Evolutionary conservation across 2,888 invertebrate species (phyloP), one percentile per base, ranked within the genome.

Genomic region (Chrysolina haemoptera): DNA sequence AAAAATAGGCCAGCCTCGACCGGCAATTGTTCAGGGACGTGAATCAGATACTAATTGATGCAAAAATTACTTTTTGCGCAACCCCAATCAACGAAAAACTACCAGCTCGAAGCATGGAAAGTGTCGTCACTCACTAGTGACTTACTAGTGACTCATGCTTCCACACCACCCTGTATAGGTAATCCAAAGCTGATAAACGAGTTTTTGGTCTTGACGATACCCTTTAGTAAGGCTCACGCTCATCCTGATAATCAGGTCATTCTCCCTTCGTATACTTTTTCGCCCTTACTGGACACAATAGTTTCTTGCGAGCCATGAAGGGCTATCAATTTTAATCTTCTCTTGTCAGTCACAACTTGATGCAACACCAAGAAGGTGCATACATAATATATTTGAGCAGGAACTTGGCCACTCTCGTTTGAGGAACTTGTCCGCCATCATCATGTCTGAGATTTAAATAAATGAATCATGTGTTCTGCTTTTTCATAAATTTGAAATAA

Each of bases 301-400:
- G 50, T 50, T 50, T n/a, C 50, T 50, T 18, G n/a, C 14, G 10
- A 50, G 16, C 50, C 1, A 18, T 50, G 50, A 50, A 18, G 50
- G 50, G 50, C 50, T 50, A 50, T 50, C 50, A 50, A 50, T 50
- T 50, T 50, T 50, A 50, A 50, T 50, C 50, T 1, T 16, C 16
- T 50, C 50, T 50, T 50, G 50, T 50, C 50, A 50, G 50, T 50
- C 9, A 50, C 50, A 50, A 14, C 43, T 50, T 50, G 50, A n/a
- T 18, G 18, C 18, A n/a, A 50, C 6, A 50, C 18, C 18, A n/a
- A 43, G 50, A 50, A 50, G 50, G 50, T 50, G 50, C 50, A 50
- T 50, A n/a, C 9, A 50, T 50, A 18, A 50, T 16, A 50, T 18
- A 50, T 50, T 50, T n/a, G 0, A 10, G n/a, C 50, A 43, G 43